These are phyloP conservation scores for Chaetodon auriga DNA, from an alignment of 2,113 vertebrate genomes.

Conservation along the genomic window DNA sequence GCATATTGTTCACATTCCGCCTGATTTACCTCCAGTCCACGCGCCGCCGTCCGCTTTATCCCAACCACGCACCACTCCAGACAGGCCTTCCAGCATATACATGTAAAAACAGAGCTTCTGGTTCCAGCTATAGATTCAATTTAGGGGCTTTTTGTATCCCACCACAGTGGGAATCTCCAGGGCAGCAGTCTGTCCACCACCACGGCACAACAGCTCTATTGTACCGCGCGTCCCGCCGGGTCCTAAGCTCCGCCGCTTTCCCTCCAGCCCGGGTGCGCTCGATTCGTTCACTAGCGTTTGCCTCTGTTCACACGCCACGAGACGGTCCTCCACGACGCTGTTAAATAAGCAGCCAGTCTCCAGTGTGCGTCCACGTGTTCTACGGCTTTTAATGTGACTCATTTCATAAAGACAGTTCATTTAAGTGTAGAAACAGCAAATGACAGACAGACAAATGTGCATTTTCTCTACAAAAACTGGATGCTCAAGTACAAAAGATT, in stretches of 20 bases:
- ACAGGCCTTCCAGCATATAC: background rate
- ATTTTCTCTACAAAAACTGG: conserved; percentile 28
- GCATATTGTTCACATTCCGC: conserved; percentile 76
- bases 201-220: conserved; percentile 93
- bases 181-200: conserved; percentile 73
- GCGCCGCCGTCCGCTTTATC: conserved; percentile 30
- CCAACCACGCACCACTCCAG: background rate
- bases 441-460: conserved; percentile 1
- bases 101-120: background rate
- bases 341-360: conserved; percentile 4
- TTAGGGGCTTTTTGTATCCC: conserved; percentile 32
- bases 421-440: background rate
- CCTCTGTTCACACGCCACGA: background rate
- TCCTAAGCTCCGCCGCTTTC: conserved; percentile 88
- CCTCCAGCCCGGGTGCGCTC: conserved; percentile 73
- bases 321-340: background rate
- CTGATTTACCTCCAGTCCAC: conserved; percentile 78
- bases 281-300: background rate
- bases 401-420: conserved; percentile 10
- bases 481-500: conserved; percentile 29
- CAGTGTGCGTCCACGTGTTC: background rate
- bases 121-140: background rate
- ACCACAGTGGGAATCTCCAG: conserved; percentile 72
- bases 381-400: conserved; percentile 38
- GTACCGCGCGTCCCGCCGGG: conserved; percentile 88